Base-by-base conservation (phyloP, 2,113 vertebrate species). In the Bubo scandiacus region DNA sequence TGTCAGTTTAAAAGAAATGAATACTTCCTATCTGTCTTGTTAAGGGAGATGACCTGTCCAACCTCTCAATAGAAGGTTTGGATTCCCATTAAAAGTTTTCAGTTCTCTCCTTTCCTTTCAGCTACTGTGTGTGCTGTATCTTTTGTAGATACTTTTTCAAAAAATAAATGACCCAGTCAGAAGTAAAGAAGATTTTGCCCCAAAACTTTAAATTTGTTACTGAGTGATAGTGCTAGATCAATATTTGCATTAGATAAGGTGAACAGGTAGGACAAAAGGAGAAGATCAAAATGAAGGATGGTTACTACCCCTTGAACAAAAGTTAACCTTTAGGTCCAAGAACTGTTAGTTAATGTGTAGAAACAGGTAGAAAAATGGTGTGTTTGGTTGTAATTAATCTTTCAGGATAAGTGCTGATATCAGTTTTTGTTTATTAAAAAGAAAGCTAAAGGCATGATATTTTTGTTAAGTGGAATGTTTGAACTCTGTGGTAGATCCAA, bases 1-100 rank as follows among this genome's bases (percentile, higher is more conserved):
- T 95, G 91, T 94, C 88, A 89, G 88, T 91, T 96, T 95, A 92
- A 97, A 97, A 97, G 91, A 84, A 95, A 94, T 87, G 95, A 95
- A 95, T 94, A 58, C 83, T 95, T 95, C 96, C 96, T 95, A 87
- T 95, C 88, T 91, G 54, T 91, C 97, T 96, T 96, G 95, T 96
- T 97, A 97, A 95, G 89, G 83, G 62, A 95, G 91, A 86, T 96
- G 94, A 95, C 96, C 96, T 94, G 78, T 92, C 91, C 94, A 95
- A 97, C 95, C 96, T 95, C 86, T 89, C 94, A 89, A 86, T 61
- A 93, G 84, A 96, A 95, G 92, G 92, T 85, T 96, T 96, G 94
- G 91, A 92, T 95, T 94, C 96, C 97, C 42, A 97, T 97, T 97
- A 97, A 95, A 97, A 97, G 77, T 97, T 96, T 97, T 94, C 86